Conservation (phyloP, 2,113 vertebrate genomes). For the Amazona guildingii region DNA sequence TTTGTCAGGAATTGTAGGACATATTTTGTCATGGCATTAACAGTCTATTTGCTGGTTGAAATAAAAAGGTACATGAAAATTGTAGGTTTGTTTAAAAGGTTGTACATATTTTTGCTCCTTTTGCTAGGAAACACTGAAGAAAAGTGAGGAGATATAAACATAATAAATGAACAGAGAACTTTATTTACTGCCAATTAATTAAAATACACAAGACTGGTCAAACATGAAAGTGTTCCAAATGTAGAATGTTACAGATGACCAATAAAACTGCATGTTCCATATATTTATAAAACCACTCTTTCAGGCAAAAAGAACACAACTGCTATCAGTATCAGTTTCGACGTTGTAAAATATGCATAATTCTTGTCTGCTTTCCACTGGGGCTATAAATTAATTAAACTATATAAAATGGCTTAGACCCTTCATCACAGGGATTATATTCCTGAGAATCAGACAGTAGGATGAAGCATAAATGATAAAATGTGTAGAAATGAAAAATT, state of each 20-base stretch:
- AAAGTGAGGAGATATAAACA: neutral
- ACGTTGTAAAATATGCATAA: neutral
- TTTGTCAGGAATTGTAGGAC: neutral
- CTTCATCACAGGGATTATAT: neutral
- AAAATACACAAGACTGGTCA: neutral
- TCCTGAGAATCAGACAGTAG: neutral
- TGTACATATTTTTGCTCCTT: neutral
- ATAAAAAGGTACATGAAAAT: neutral
- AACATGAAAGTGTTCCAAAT: neutral
- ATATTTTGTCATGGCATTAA: neutral
- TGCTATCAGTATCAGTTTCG: neutral
- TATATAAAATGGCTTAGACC: neutral
- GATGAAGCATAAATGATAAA: neutral
- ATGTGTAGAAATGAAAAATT: neutral
- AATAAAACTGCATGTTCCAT: neutral
- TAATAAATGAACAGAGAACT: neutral
- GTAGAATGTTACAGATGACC: neutral
- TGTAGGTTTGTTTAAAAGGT: rapidly evolving
- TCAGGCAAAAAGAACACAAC: neutral
- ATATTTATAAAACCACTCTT: neutral
- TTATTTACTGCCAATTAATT: neutral
- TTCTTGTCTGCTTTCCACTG: neutral
- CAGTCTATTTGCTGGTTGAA: neutral
- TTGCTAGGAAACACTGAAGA: neutral
- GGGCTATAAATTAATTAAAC: neutral